Base-by-base conservation (phyloP, 2,113 vertebrate species). In the Arenaria interpres region DNA sequence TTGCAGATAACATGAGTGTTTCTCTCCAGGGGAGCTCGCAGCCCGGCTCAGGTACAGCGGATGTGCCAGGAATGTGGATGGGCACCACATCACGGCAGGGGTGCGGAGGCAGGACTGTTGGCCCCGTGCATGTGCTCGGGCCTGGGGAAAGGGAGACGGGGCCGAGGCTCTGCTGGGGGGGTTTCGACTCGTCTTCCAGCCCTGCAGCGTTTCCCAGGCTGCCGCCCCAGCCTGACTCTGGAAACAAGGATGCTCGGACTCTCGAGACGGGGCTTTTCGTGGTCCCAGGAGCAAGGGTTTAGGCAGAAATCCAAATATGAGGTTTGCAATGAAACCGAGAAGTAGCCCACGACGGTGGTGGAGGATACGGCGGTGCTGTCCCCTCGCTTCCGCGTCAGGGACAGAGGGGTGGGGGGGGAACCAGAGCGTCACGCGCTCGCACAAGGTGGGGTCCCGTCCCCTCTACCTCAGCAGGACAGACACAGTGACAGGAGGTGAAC, bases 271-370 rank as follows among this genome's bases (percentile, higher is more conserved):
- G 76, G 93, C 54, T 67, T 89, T 90, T 39, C 67, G 68, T 5
- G 27, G 83, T 90, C 89, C 90, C 72, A 11, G 69, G 80, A 86
- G 93, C 41, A 0, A 0, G 59, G 50, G 23, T 93, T 86, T 63
- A 80, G 93, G 95, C 62, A 92, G 76, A 67, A 90, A 92, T 88
- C 92, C 92, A 91, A 73, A 77, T 6, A 45, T 5, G 79, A 94
- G 94, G 79, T 73, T 89, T 50, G 88, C 83, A 92, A 39, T 84
- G 51, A 85, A 84, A 45, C 14, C 2, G 1, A 76, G 71, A 86
- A 66, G 88, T 6, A 67, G 56, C 46, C 28, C 67, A 41, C 4
- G 1, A 25, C 0, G 12, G 51, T 23, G 92, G 32, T 9, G 60
- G 89, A 66, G 78, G 90, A 37, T 13, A 43, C 4, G 2, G 90